These are phyloP conservation scores for Papilio machaon DNA, from an alignment of 1,140 invertebrate species.

Conservation along the genomic window DNA sequence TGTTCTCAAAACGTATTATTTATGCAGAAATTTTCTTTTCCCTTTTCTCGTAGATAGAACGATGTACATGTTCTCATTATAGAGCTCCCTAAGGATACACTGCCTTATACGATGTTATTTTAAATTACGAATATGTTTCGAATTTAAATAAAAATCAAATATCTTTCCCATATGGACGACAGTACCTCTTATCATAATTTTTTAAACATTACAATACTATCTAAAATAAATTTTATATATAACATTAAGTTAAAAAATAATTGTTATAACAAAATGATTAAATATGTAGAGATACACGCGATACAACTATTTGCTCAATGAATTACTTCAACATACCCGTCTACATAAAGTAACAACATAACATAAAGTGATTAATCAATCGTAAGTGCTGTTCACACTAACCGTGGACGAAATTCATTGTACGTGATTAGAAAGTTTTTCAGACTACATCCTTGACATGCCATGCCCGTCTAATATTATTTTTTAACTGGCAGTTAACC, in stretches of 20 bases:
- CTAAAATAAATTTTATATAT: no score
- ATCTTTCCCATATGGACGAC: background rate
- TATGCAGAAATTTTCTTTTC: background rate
- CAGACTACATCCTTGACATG: background rate
- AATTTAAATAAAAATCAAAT: background rate
- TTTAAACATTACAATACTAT: no score
- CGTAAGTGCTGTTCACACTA: background rate
- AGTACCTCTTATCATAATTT: no score
- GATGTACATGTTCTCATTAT: conserved; percentile 26
- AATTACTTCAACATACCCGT: conserved; percentile 43
- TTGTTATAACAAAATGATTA: conserved; percentile 40
- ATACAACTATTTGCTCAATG: conserved; percentile 62
- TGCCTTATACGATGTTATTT: background rate
- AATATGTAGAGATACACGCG: conserved; percentile 60
- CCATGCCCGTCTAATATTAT: no score
- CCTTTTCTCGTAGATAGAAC: background rate
- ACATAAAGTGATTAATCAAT: conserved; percentile 34
- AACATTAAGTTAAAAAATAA: conserved; percentile 2
- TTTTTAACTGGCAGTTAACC: no score
- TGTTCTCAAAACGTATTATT: background rate
- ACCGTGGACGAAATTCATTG: background rate
- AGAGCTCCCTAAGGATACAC: background rate
- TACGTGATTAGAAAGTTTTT: background rate
- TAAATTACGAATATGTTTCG: background rate
- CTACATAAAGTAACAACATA: conserved; percentile 9